Evolutionary conservation across 2,113 vertebrate genomes (phyloP).

Genomic region (Neolamprologus sp.): DNA sequence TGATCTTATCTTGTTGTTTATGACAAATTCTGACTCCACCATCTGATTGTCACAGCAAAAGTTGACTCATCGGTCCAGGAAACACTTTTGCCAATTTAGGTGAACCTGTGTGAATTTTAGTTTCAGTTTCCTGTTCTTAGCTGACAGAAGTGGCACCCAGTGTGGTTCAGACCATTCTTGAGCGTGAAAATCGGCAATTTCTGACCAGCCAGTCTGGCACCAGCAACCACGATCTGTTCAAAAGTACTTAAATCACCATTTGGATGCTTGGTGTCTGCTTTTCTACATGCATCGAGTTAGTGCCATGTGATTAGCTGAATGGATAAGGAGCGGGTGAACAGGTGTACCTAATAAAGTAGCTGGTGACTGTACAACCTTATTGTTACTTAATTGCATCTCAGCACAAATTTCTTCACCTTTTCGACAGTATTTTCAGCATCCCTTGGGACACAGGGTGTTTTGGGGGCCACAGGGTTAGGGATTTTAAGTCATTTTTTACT

Average conservation of each 20-base stretch:
- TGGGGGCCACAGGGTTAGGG: neutral
- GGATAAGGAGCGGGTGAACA: neutral
- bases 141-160: neutral
- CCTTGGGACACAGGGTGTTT: neutral
- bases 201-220: neutral
- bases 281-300: neutral
- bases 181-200: neutral
- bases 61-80: neutral
- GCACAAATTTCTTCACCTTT: neutral
- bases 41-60: neutral
- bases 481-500: neutral
- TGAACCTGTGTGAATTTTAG: neutral
- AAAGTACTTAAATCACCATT: neutral
- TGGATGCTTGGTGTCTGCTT: neutral
- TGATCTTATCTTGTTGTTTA: neutral
- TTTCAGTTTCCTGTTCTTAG: neutral
- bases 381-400: neutral
- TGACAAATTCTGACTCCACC: rapidly evolving
- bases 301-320: neutral
- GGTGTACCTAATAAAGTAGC: neutral
- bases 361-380: neutral
- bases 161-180: neutral
- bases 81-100: neutral
- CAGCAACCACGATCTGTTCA: neutral
- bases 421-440: neutral